Conservation (phyloP, 53 echinoderm and acorn worm species). For the Astropecten irregularis region DNA sequence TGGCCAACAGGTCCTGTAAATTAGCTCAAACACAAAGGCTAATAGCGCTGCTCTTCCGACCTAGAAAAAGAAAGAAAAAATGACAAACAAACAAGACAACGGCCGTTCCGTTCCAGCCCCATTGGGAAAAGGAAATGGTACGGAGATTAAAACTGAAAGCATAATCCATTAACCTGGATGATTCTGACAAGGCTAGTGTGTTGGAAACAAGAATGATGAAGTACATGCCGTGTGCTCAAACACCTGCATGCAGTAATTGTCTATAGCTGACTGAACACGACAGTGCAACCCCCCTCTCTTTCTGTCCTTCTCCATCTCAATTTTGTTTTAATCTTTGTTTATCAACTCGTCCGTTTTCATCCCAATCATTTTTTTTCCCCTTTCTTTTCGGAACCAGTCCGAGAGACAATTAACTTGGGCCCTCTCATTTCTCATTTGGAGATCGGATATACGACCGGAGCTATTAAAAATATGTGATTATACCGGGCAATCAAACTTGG, state of each 20-base stretch:
- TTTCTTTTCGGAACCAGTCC: too few relatives aligned
- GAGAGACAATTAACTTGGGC: too few relatives aligned
- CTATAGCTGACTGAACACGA: not conserved
- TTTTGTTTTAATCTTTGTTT: not conserved
- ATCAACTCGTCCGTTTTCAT: too few relatives aligned
- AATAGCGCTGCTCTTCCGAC: too few relatives aligned
- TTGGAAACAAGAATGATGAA: conserved; percentile 20
- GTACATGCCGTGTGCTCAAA: not conserved
- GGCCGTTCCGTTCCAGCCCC: not conserved
- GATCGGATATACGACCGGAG: too few relatives aligned
- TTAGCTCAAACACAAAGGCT: too few relatives aligned
- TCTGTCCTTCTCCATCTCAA: not conserved
- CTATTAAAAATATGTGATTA: too few relatives aligned
- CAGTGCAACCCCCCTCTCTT: conserved; percentile 1
- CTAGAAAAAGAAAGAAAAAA: too few relatives aligned
- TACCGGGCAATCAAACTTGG: too few relatives aligned
- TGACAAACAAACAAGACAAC: not conserved
- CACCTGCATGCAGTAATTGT: not conserved
- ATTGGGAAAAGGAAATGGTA: not conserved
- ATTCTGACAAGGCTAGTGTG: not conserved
- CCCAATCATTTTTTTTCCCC: too few relatives aligned
- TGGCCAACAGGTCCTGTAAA: too few relatives aligned
- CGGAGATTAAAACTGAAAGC: not conserved
- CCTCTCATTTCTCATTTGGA: too few relatives aligned
- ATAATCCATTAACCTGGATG: conserved; percentile 1